Evolutionary conservation across 1,140 invertebrate species (phyloP), one percentile per base, ranked within the genome.

Genomic region (Colletes latitarsis): DNA sequence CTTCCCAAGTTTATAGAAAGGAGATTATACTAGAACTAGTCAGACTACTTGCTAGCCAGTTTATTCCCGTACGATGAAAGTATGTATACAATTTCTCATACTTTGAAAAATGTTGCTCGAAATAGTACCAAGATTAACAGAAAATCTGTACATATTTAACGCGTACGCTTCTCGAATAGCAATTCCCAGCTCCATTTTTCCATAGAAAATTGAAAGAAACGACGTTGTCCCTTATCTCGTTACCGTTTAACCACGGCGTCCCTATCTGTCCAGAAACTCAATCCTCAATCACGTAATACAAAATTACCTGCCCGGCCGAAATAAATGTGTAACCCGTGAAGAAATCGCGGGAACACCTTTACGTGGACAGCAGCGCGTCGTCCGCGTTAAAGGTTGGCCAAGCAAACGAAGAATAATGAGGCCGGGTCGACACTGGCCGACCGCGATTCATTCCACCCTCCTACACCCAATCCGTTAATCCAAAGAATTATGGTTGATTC

Each of bases 331-430:
- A 19, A 3, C 1, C 0, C n/a, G 8, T 6, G 46, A 67, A 67
- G 21, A 49, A 21, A 17, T 17, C 3, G 55, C 46, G 1, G 41
- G 46, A 82, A 39, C 60, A 73, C 46, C 53, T 66, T 68, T 79
- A 49, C 52, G 46, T 49, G 62, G 5, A 63, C 15, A 8, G 12
- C 39, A 12, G 14, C 14, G 12, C 30, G 6, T 10, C 14, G 4
- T 70, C 3, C 4, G 6, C 55, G 1, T 49, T 15, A 43, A 43
- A 39, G 46, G 19, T 10, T 30, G 6, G 43, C 4, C n/a, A 19
- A 30, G n/a, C 10, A 80, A 84, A 85, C 73, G 83, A 85, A 75
- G 67, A 85, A 75, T 12, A 80, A 84, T 30, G 69, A 57, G 41
- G 14, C 5, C 52, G 21, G 14, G 41, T 68, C 70, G 52, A 63